Conservation (phyloP, 2,113 vertebrate species). For the Lagopus muta region DNA sequence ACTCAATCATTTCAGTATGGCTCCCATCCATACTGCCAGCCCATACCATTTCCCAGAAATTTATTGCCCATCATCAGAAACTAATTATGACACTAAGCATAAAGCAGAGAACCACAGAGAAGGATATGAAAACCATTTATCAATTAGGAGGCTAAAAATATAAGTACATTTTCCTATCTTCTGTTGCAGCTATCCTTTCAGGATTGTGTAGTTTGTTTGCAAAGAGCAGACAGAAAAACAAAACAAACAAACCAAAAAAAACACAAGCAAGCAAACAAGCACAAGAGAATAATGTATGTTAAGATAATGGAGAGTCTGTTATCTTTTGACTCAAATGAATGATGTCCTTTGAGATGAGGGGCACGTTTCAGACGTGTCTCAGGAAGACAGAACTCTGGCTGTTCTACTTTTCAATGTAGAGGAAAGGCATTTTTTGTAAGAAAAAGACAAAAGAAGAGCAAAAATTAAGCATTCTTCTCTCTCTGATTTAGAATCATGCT, state of each 20-base stretch:
- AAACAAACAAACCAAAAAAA: neutral
- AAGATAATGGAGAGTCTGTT: neutral
- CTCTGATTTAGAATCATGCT: neutral
- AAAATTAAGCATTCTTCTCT: slow-evolving; percentile 20
- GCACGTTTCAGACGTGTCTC: neutral
- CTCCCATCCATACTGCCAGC: neutral
- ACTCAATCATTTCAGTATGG: neutral
- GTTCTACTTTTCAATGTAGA: neutral
- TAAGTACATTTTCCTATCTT: neutral
- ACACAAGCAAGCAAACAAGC: neutral
- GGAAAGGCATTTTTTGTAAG: slow-evolving; percentile 30
- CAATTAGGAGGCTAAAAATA: neutral
- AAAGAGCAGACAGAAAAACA: neutral
- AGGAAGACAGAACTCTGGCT: neutral
- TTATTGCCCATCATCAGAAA: slow-evolving; percentile 5
- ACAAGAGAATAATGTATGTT: neutral
- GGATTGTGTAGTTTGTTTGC: neutral
- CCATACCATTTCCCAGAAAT: neutral
- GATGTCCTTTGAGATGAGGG: neutral
- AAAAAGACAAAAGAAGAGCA: slow-evolving; percentile 19
- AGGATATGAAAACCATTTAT: neutral
- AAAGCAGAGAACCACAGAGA: neutral
- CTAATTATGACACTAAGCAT: neutral
- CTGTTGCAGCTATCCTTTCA: neutral
- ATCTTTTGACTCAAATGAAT: neutral